These are phyloP conservation scores for Scolopax mira DNA, from an alignment of 2,113 vertebrate species.

Conservation along the genomic window DNA sequence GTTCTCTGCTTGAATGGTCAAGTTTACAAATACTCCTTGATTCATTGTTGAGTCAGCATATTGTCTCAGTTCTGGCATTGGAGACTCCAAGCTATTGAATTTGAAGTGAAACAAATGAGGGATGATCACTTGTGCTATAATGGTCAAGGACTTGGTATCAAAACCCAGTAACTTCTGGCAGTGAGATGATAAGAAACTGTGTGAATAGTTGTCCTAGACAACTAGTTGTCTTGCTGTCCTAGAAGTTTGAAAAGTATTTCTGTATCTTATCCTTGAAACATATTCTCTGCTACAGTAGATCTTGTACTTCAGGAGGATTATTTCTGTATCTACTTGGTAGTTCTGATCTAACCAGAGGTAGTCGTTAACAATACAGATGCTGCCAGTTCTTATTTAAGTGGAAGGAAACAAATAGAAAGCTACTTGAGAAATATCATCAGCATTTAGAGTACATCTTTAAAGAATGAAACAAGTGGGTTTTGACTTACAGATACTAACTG, in stretches of 20 bases:
- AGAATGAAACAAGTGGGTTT: not conserved
- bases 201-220: too few relatives aligned
- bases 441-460: not conserved
- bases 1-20: not conserved
- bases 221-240: too few relatives aligned
- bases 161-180: not conserved
- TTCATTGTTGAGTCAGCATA: not conserved
- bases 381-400: not conserved
- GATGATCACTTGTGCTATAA: not conserved
- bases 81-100: not conserved
- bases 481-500: not conserved
- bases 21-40: not conserved
- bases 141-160: not conserved
- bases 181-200: not conserved
- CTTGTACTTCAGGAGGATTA: not conserved
- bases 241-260: not conserved
- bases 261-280: not conserved
- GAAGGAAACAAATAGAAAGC: not conserved
- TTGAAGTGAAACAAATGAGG: not conserved
- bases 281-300: not conserved
- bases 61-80: not conserved
- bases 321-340: not conserved
- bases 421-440: not conserved
- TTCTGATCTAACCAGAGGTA: not conserved
- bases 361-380: accelerated